Conservation (phyloP, 92 coral and sea anemone species). For the Meandrina meandrites region DNA sequence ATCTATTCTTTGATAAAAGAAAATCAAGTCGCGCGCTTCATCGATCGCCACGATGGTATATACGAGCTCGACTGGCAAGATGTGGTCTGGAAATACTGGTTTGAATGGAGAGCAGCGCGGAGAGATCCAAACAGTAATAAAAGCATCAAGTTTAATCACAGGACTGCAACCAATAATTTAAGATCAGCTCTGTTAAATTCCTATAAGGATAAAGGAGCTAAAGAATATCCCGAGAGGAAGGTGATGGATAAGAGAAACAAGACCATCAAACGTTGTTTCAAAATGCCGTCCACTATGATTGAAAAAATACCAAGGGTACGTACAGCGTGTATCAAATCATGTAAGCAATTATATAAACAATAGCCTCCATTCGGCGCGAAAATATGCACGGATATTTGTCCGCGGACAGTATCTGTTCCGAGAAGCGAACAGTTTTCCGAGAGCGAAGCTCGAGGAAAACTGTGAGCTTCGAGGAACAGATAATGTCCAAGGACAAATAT, state of each 20-base stretch:
- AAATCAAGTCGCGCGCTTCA: slow-evolving; percentile 1
- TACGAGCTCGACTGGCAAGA: slow-evolving; percentile 34
- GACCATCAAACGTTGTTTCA: slow-evolving; percentile 21
- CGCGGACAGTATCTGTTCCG: too few relatives aligned
- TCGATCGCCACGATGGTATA: neutral
- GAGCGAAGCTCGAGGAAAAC: too few relatives aligned
- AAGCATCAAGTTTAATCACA: neutral
- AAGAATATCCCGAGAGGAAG: slow-evolving; percentile 27
- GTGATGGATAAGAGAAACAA: slow-evolving; percentile 14
- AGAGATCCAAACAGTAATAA: neutral
- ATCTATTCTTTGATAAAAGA: slow-evolving; percentile 7
- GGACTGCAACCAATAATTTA: slow-evolving; percentile 23
- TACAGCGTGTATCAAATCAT: neutral
- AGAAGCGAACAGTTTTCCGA: too few relatives aligned
- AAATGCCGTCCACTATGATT: neutral
- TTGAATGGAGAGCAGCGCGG: slow-evolving; percentile 5
- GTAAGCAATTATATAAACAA: neutral
- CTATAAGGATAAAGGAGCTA: slow-evolving; percentile 27
- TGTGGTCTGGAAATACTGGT: slow-evolving; percentile 22
- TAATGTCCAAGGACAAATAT: too few relatives aligned
- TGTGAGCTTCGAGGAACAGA: too few relatives aligned
- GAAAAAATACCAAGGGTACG: neutral
- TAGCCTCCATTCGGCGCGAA: too few relatives aligned
- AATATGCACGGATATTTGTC: too few relatives aligned
- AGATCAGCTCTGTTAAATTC: slow-evolving; percentile 15